Evolutionary conservation across 2,888 invertebrate species (phyloP), one percentile per base, ranked within the genome.

Genomic region (Tachina fera): DNA sequence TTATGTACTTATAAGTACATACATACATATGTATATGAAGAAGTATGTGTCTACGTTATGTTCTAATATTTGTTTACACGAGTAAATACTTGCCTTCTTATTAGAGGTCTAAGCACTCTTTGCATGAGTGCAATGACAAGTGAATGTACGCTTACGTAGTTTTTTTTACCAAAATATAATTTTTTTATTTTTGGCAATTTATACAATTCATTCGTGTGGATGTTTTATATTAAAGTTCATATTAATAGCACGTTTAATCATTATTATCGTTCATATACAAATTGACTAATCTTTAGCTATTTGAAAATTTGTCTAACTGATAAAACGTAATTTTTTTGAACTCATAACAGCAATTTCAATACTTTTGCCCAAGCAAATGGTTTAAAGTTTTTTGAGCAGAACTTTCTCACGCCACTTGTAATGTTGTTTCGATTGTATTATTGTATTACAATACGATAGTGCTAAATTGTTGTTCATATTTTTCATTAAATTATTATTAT

Each of bases 21-120:
- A 16, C 43, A 16, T 11, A 16, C 0, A 4, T 16, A 56, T 14
- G 4, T 4, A 6, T 49, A 49, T 14, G 10, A n/a, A n/a, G 1
- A 14, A 13, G 1, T n/a, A 49, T 14, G 49, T 13, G 5, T 53
- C 19, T 14, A 53, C 58, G 39, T 14, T 76, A 22, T 19, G 31
- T 47, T 78, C 60, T 53, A 41, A 56, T 14, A 43, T 68, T 65
- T 43, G 47, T 65, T 56, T 11, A 31, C 31, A 31, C 31, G 31
- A 31, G 31, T 39, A 58, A 51, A 63, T 47, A 58, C 58, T 58
- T 68, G 19, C 13, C 16, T 72, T 74, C 4, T 76, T 56, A 11
- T 51, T 76, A 49, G 58, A 76, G 76, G 70, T 82, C 76, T 76
- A 71, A 75, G 82, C 82, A 70, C 76, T 76, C 70, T 16, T 14